Percentiles rank a stretch among this genome's conserved stretches.
Evolutionary conservation across 2,888 invertebrate species (phyloP).

Genomic region (Dromius quadrimaculatus): DNA sequence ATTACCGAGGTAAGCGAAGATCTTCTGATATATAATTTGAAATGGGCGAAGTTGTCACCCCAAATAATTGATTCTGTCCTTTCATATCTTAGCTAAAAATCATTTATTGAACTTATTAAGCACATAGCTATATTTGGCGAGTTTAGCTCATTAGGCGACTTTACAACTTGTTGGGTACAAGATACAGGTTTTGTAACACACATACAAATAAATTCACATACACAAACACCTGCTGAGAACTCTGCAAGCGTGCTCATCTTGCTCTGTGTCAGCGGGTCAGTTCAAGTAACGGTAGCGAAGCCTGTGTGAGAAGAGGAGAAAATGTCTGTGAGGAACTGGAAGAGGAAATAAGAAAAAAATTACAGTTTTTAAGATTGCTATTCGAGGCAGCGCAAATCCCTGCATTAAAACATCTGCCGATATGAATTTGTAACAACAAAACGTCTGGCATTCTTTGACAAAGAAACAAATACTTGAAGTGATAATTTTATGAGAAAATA

Average conservation of each 20-base stretch:
- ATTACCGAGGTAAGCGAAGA: no score
- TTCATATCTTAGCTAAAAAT: not conserved
- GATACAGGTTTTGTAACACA: not conserved
- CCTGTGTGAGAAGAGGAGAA: not conserved
- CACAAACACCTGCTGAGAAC: slow-evolving; percentile 36
- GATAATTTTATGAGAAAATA: slow-evolving; percentile 18
- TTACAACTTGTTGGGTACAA: not conserved
- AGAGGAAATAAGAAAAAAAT: not conserved
- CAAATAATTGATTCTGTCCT: no score
- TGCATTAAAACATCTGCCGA: no score
- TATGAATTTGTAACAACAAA: no score
- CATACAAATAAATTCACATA: not conserved
- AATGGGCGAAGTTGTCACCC: no score
- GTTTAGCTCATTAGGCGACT: not conserved
- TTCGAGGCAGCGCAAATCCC: no score
- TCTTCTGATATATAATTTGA: no score
- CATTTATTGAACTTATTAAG: slow-evolving; percentile 6
- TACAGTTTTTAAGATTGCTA: no score
- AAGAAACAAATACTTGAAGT: slow-evolving; percentile 1
- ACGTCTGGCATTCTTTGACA: no score
- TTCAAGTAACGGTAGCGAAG: slow-evolving; percentile 37
- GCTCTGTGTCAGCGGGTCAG: slow-evolving; percentile 52
- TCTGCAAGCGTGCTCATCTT: slow-evolving; percentile 22
- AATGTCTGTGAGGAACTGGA: not conserved
- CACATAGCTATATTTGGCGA: slow-evolving; percentile 6